Evolutionary conservation across 2,888 invertebrate genomes (phyloP), one percentile per base, ranked within the genome.

Genomic region (Plemyria rubiginata): DNA sequence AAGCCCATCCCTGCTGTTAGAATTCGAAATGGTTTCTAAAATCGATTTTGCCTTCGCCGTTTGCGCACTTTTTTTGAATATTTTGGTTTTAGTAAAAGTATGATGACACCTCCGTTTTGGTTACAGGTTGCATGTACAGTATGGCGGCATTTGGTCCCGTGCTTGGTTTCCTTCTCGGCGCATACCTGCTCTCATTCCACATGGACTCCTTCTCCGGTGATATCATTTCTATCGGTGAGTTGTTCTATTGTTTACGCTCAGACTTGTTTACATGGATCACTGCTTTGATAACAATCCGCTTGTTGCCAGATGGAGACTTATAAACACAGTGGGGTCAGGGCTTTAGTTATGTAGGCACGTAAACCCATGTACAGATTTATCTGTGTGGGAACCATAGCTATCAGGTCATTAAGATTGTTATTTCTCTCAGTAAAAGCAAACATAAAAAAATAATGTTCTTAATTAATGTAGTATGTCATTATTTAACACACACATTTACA

Each of bases 91-190:
- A 9, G 0, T 36, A 0, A 36, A 11, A 36, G 11, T 36, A 36
- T 11, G 6, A 32, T 32, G 8, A 4, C 0, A 32, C 32, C 32
- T 8, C 32, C 32, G 9, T 38, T 9, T 38, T 53, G 51, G 57
- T 70, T 67, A 89, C 85, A 97, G 97, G 98, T 56, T 98, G 97
- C 86, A 97, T 98, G 96, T 98, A 98, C 93, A 98, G 98, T 82
- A 98, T 98, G 96, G 98, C 98, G 51, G 98, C 98, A 0, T 97
- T 99, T 84, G 98, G 98, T 36, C 98, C 98, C n/a, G 98, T 98
- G 5, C 94, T 98, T 54, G 98, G 98, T 53, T 98, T 98, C 84
- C 94, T 98, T 50, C 94, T 98, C 36, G 98, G 98, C 67, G 98
- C 98, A 29, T 97, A 98, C 86, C 93, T 98, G 71, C 93, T 98